phyloP scores from a whole-genome alignment of 2,113 vertebrate genomes.

The Hystrix brachyura region DNA sequence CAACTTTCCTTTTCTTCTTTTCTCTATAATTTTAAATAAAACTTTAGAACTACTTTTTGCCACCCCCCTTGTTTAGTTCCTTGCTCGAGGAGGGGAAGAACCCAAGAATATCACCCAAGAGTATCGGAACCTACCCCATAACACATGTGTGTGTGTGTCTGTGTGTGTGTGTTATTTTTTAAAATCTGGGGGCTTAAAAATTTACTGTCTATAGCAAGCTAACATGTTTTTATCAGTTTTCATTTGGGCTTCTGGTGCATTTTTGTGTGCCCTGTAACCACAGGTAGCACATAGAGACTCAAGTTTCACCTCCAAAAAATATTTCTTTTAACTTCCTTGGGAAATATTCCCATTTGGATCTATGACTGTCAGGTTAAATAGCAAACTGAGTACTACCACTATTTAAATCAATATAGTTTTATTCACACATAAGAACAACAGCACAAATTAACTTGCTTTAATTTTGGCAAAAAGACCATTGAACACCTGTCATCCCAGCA shows the following conservation, averaged over 20 bases:
- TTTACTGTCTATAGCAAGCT: neutral
- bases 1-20: too few species aligned
- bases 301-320: conserved; percentile 6
- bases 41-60: too few species aligned
- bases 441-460: conserved; percentile 47
- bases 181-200: conserved; percentile 33
- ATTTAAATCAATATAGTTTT: conserved; percentile 44
- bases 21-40: too few species aligned
- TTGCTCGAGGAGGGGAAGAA: too few species aligned
- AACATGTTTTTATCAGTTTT: neutral
- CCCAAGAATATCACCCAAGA: too few species aligned
- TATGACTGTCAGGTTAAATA: neutral
- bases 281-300: neutral
- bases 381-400: conserved; percentile 3
- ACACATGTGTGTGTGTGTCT: too few species aligned
- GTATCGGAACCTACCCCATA: too few species aligned
- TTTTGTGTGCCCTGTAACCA: neutral
- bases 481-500: too few species aligned
- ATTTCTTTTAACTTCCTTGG: conserved; percentile 33
- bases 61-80: too few species aligned
- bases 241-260: neutral
- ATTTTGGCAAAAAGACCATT: neutral
- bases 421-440: neutral
- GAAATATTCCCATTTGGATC: neutral
- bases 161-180: neutral